phyloP scores from a whole-genome alignment of 37 sponge, comb jelly and placozoan species.

The Diacarnus erythraeanus region DNA sequence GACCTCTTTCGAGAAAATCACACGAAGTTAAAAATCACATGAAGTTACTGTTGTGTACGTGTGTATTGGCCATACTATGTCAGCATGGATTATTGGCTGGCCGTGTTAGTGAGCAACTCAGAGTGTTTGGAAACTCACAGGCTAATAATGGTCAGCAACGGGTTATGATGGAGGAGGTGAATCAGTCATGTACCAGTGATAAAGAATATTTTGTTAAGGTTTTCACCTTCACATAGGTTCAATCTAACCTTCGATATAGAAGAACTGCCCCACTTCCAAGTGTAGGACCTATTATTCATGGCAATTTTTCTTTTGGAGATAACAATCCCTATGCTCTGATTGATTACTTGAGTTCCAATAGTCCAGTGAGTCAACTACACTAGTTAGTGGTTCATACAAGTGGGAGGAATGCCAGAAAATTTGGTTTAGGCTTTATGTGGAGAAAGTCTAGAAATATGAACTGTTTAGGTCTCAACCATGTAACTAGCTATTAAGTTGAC shows the following conservation, averaged over 20 bases:
- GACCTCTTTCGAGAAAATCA: too few relatives aligned
- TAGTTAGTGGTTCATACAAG: not conserved
- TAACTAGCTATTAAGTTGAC: not conserved
- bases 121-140: too few relatives aligned
- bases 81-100: not conserved
- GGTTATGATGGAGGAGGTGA: not conserved
- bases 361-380: constrained; percentile 37
- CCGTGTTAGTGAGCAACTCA: too few relatives aligned
- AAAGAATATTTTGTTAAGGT: not conserved
- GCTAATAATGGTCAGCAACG: too few relatives aligned
- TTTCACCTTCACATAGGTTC: not conserved
- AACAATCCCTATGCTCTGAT: constrained; percentile 16
- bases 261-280: not conserved
- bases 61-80: not conserved
- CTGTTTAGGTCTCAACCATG: not conserved
- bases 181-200: not conserved
- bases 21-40: too few relatives aligned
- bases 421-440: not conserved
- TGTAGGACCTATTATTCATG: constrained; percentile 19
- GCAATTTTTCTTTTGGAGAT: constrained; percentile 7
- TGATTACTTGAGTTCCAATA: constrained; percentile 49
- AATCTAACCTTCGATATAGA: not conserved
- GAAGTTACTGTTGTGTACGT: not conserved
- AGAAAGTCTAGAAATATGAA: not conserved
- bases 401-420: not conserved